phyloP scores from a whole-genome alignment of 2,888 invertebrate genomes.

The Saturnia japonica region DNA sequence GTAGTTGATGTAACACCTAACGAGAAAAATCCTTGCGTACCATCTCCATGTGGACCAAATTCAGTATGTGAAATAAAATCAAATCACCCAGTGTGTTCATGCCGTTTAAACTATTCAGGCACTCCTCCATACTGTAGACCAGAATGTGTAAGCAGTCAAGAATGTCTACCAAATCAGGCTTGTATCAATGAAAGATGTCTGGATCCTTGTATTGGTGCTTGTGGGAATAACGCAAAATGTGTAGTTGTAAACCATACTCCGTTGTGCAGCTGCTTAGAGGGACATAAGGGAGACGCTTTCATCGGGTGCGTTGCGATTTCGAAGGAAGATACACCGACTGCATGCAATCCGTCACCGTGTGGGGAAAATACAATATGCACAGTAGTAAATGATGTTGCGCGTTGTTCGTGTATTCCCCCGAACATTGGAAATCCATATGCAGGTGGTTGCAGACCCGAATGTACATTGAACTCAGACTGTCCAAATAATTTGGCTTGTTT shows the following conservation, averaged over 20 bases:
- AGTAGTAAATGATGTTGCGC: slow-evolving; percentile 84
- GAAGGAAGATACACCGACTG: slow-evolving; percentile 74
- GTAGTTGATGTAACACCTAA: slow-evolving; percentile 61
- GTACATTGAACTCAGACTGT: slow-evolving; percentile 91
- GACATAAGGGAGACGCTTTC: slow-evolving; percentile 92
- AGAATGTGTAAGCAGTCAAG: slow-evolving; percentile 91
- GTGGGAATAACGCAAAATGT: slow-evolving; percentile 91
- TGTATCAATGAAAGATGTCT: slow-evolving; percentile 91
- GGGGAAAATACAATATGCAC: slow-evolving; percentile 92
- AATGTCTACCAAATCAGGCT: slow-evolving; percentile 89
- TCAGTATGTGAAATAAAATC: slow-evolving; percentile 92
- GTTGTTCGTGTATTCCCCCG: slow-evolving; percentile 93
- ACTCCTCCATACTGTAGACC: slow-evolving; percentile 91
- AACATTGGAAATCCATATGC: slow-evolving; percentile 93
- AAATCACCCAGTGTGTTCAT: slow-evolving; percentile 90
- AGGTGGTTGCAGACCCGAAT: slow-evolving; percentile 93
- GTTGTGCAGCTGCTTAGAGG: slow-evolving; percentile 88
- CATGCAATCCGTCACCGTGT: slow-evolving; percentile 91
- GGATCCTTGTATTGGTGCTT: slow-evolving; percentile 89
- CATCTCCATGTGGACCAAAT: slow-evolving; percentile 90
- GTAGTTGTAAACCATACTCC: slow-evolving; percentile 90
- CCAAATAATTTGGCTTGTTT: slow-evolving; percentile 89
- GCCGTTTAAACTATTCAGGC: slow-evolving; percentile 89
- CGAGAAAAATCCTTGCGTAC: slow-evolving; percentile 82
- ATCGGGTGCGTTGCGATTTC: slow-evolving; percentile 86